Percentiles rank a stretch among this genome's conserved stretches.
These are phyloP conservation scores for Druon quercuslanigerum DNA, from an alignment of 1,140 invertebrate species.

Conservation along the genomic window DNA sequence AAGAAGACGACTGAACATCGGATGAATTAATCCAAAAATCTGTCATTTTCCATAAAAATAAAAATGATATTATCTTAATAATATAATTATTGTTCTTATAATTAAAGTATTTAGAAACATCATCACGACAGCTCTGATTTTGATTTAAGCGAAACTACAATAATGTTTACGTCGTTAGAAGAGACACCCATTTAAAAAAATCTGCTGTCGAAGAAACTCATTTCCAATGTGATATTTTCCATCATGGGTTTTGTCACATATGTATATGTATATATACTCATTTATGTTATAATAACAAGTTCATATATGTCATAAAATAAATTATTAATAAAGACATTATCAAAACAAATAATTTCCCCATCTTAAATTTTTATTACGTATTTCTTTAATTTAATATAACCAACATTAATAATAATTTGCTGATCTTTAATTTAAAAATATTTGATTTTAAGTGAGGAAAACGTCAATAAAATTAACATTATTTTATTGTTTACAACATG, in stretches of 20 bases:
- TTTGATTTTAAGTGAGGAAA: too few relatives aligned
- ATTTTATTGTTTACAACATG: too few relatives aligned
- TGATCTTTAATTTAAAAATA: too few relatives aligned
- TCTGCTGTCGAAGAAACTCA: constrained; percentile 21
- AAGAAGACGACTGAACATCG: constrained; percentile 79
- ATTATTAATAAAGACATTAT: constrained; percentile 23
- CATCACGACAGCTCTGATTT: constrained; percentile 18
- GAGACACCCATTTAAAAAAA: not conserved
- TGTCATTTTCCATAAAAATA: not conserved
- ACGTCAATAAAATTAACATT: too few relatives aligned
- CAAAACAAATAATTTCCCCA: constrained; percentile 2
- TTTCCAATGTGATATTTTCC: constrained; percentile 19
- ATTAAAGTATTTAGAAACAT: constrained; percentile 43
- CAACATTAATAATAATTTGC: too few relatives aligned
- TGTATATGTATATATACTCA: not conserved
- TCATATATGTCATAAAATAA: constrained; percentile 33
- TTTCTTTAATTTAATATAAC: too few relatives aligned
- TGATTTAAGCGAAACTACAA: not conserved
- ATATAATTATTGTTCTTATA: constrained; percentile 40
- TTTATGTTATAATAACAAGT: constrained; percentile 21
- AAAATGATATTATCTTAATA: not conserved
- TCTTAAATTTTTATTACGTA: not conserved
- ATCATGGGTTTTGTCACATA: not conserved
- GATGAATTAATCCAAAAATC: constrained; percentile 9
- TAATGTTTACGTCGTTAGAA: constrained; percentile 16